These are phyloP conservation scores for Catostylus mosaicus DNA, from an alignment of 30 jellyfish, hydroid and myxozoan genomes.

Conservation along the genomic window DNA sequence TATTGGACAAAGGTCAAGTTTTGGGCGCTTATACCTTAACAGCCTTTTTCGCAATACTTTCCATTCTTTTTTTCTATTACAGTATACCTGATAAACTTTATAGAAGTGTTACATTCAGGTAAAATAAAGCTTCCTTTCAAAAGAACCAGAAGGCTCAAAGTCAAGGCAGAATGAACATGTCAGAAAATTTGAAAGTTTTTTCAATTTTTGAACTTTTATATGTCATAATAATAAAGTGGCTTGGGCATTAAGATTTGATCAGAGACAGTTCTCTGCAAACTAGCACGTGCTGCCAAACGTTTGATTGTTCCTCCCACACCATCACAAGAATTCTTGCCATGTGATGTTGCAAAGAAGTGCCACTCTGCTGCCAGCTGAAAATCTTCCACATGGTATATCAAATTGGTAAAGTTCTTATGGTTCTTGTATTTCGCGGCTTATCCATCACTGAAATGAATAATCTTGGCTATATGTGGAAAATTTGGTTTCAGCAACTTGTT, in stretches of 20 bases:
- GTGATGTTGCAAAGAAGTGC: constrained; percentile 75
- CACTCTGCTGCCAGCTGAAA: constrained; percentile 49
- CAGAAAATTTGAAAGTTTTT: no score
- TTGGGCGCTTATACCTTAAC: no score
- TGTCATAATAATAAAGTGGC: no score
- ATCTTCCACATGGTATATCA: constrained; percentile 38
- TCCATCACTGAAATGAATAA: constrained; percentile 63
- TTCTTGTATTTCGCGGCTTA: constrained; percentile 66
- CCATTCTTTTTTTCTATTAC: no score
- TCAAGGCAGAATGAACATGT: no score
- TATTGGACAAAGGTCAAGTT: no score
- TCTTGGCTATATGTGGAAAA: constrained; percentile 14
- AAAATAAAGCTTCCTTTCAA: no score
- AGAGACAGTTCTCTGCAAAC: constrained; percentile 9
- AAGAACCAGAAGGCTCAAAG: no score
- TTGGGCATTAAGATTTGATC: constrained; percentile 1
- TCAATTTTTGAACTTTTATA: no score
- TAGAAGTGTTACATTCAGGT: no score
- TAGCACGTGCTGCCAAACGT: constrained; percentile 34
- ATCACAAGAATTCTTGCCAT: constrained; percentile 73
- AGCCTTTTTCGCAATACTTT: no score
- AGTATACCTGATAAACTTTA: no score
- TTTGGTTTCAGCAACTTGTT: neutral
- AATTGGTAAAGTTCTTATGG: constrained; percentile 46
- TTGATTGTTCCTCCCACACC: constrained; percentile 78